A percentile compares a stretch with the other conserved stretches of the same genome.
phyloP scores from a whole-genome alignment of 1,140 invertebrate genomes.

The Papilio polytes region DNA sequence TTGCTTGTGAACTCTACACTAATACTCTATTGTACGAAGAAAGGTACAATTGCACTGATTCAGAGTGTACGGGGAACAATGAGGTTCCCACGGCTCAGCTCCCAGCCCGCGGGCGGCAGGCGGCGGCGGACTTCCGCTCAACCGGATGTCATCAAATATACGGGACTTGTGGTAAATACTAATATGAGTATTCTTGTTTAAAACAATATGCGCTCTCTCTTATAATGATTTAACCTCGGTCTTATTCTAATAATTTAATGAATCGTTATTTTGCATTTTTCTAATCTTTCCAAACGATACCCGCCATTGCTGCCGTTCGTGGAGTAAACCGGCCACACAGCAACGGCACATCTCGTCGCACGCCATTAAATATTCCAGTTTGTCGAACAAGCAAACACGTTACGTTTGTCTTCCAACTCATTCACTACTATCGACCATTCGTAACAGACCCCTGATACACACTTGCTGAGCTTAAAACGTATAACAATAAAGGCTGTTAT shows the following conservation, averaged over 20 bases:
- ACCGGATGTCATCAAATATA: neutral
- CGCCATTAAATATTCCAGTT: constrained; percentile 34
- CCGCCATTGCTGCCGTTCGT: neutral
- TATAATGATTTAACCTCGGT: neutral
- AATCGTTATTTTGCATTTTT: no score
- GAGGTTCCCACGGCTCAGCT: constrained; percentile 4
- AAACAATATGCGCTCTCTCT: neutral
- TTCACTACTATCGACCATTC: constrained; percentile 23
- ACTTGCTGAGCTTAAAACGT: neutral
- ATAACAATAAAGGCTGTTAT: neutral
- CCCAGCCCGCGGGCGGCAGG: neutral
- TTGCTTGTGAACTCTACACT: neutral
- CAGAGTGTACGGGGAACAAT: neutral
- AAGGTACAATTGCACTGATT: neutral
- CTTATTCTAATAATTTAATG: neutral
- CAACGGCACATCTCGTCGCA: neutral
- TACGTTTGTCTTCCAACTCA: constrained; percentile 31
- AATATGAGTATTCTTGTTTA: neutral
- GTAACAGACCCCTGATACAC: neutral
- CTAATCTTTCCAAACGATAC: no score
- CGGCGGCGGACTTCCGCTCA: neutral
- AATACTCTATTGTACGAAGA: constrained; percentile 7
- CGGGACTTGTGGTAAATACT: neutral
- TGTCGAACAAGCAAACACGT: constrained; percentile 25
- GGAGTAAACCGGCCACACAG: neutral